Conservation (phyloP, 64 coral and sea anemone species). For the Stichodactyla mertensii region DNA sequence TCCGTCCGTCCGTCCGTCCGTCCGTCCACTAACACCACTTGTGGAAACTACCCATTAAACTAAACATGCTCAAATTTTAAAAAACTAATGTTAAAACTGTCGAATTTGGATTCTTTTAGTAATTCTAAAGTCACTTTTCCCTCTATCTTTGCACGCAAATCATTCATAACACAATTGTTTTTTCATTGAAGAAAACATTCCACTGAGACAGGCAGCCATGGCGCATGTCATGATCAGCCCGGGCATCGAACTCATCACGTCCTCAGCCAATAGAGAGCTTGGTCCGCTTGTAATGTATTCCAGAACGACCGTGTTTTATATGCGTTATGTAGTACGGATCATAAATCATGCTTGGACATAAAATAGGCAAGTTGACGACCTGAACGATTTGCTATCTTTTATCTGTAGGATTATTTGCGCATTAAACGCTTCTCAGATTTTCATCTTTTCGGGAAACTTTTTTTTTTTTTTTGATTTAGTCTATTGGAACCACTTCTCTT, state of each 20-base stretch:
- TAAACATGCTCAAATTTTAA: too few relatives aligned
- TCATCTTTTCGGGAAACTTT: background rate
- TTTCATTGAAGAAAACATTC: background rate
- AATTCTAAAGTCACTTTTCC: too few relatives aligned
- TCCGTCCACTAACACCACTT: background rate
- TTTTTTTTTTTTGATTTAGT: background rate
- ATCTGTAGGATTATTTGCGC: background rate
- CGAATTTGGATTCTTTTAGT: too few relatives aligned
- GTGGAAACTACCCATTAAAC: too few relatives aligned
- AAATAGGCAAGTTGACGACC: background rate
- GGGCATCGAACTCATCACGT: background rate
- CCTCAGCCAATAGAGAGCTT: background rate
- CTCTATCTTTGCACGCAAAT: too few relatives aligned
- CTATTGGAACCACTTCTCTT: background rate
- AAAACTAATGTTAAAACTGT: too few relatives aligned
- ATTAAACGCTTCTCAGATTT: constrained; percentile 3
- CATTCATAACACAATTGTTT: too few relatives aligned
- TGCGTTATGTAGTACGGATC: background rate
- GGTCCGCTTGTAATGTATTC: background rate
- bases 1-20: background rate
- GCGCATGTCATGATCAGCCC: background rate
- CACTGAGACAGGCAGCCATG: background rate
- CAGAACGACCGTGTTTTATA: background rate
- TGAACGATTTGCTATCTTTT: constrained; percentile 1
- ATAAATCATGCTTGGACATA: background rate